Base-by-base conservation (phyloP, 92 coral and sea anemone genomes). In the Plumapathes pennacea region DNA sequence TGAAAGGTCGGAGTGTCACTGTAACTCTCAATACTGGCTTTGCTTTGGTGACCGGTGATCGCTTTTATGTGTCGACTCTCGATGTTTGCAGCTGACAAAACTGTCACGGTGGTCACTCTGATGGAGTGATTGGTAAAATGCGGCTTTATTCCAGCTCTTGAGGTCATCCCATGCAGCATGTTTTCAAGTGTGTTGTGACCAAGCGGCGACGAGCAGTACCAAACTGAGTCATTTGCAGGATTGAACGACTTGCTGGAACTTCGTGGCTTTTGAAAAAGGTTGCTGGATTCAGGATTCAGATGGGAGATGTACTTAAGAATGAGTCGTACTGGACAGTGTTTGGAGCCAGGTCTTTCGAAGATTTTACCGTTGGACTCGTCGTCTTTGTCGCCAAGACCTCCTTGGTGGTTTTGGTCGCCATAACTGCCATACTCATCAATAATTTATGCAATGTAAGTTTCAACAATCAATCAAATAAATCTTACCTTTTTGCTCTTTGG, bases 331-430 rank as follows among this genome's bases (percentile, higher is more conserved):
- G 72, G 78, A 52, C 64, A 77, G 53, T 53, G 77, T 54, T 64
- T 52, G n/a, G 78, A 69, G 57, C 61, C 66, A 19, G 78, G 78
- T 32, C 57, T 60, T 53, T 59, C 64, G 30, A 68, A 51, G 18
- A 59, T 69, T 54, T 78, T 71, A 19, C 79, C 85, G 60, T 75
- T 40, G 26, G 61, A 31, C 43, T 46, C 51, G 39, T 75, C 82
- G 3, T 57, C 74, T 11, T 60, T 24, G 58, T 60, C 78, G 24
- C 51, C 65, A 13, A 77, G 71, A 13, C 84, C 77, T 7, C 72
- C 78, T 71, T 53, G 78, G 43, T 70, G 73, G 78, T 69, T 61
- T 70, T 78, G 20, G 73, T 77, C 24, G 78, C 69, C 77, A 77
- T 67, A 60, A 76, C 61, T 29, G 69, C 80, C n/a, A n/a, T n/a